These are phyloP conservation scores for Antheraea pernyi DNA, from an alignment of 1,140 invertebrate species.

Conservation along the genomic window DNA sequence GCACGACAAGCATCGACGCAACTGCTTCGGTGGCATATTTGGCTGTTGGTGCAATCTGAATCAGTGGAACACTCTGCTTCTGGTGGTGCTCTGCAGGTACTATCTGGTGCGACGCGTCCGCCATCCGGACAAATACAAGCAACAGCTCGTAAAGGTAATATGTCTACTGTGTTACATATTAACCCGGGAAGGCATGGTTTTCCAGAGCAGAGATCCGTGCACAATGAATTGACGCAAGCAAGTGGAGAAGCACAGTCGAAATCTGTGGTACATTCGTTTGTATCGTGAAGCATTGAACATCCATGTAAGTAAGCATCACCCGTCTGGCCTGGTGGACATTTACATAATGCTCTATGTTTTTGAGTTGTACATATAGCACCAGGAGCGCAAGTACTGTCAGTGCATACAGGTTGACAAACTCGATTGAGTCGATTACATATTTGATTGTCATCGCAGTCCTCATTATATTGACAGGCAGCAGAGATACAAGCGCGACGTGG, in stretches of 20 bases:
- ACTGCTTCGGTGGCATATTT: conserved; percentile 87
- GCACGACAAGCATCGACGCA: conserved; percentile 89
- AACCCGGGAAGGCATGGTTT: conserved; percentile 87
- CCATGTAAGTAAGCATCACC: conserved; percentile 92
- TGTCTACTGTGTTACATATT: conserved; percentile 88
- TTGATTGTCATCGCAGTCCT: conserved; percentile 93
- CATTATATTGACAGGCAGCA: conserved; percentile 92
- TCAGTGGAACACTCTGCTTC: conserved; percentile 84
- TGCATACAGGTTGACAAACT: conserved; percentile 90
- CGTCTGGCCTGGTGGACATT: conserved; percentile 85
- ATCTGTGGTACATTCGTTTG: conserved; percentile 86
- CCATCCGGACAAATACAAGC: conserved; percentile 88
- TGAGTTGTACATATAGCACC: conserved; percentile 86
- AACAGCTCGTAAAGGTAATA: conserved; percentile 88
- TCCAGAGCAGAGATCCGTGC: conserved; percentile 87
- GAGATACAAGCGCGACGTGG: conserved; percentile 89
- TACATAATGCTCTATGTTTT: conserved; percentile 89
- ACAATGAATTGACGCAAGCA: conserved; percentile 88
- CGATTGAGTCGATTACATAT: conserved; percentile 91
- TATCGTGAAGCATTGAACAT: conserved; percentile 57
- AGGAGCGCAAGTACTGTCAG: conserved; percentile 86
- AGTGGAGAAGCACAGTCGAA: conserved; percentile 86
- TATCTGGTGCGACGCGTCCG: conserved; percentile 80
- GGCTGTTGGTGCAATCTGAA: conserved; percentile 85
- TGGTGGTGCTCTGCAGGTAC: conserved; percentile 73